Base-by-base conservation (phyloP, 2,888 invertebrate genomes). In the Lochmaea crataegi region DNA sequence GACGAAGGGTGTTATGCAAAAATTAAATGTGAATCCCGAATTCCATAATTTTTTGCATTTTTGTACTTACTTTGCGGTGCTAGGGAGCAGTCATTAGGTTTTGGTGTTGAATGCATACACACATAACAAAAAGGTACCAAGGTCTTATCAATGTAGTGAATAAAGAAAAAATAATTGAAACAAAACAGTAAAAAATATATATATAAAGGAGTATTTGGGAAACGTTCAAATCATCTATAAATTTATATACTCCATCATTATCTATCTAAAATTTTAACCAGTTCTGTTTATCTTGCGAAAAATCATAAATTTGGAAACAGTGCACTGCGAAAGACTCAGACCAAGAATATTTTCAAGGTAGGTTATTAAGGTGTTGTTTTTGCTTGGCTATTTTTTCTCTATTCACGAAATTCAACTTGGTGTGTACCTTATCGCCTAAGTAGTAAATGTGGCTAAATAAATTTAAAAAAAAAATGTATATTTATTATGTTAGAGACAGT, bases 371-470 rank as follows among this genome's bases (percentile, higher is more conserved):
- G 32, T 9, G 7, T 7, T 38, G 32, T 38, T 38, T 38, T 38
- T 38, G 32, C 9, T 38, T 38, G 32, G 32, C 10, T 65, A 58
- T 26, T 65, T 71, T 68, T 14, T 32, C 61, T 22, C 41, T 57
- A 12, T 65, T 42, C 51, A 14, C 12, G 53, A 68, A 69, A 72
- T 65, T 60, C 32, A 67, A 48, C 58, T 60, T 65, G 68, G 41
- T 56, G 18, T 22, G 65, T 71, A 68, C 65, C 63, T 71, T 38
- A 72, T 80, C 76, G 86, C 86, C 86, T 86, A 86, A 85, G 82
- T 85, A 86, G 85, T 84, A 84, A 82, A 83, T 84, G 85, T 85
- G 84, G 85, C 85, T 85, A 84, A 82, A 80, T 78, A 82, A 79
- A 71, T 70, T 58, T 56, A 68, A 60, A 67, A 65, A 67, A 67